A percentile compares a stretch with the other conserved stretches of the same genome.
These are phyloP conservation scores for Rissa tridactyla DNA, from an alignment of 2,113 vertebrate genomes.

Conservation along the genomic window DNA sequence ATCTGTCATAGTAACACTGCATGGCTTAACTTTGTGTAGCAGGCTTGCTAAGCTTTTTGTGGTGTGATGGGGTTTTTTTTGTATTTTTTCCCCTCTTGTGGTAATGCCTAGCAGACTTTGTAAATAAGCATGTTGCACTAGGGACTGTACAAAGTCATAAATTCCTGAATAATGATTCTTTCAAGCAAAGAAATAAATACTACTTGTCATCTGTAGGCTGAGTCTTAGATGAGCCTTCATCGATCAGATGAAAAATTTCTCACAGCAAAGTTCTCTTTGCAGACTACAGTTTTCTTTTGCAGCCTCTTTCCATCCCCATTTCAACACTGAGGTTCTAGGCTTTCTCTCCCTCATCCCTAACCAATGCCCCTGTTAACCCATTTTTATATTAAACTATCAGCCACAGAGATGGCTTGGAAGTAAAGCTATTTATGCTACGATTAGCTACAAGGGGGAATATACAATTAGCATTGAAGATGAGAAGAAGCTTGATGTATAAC, in stretches of 20 bases:
- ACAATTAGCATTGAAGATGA: neutral
- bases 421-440: neutral
- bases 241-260: neutral
- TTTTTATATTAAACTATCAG: neutral
- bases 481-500: neutral
- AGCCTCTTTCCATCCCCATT: neutral
- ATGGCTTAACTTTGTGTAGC: neutral
- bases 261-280: neutral
- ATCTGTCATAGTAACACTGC: neutral
- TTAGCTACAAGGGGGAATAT: neutral
- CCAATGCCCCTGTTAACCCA: neutral
- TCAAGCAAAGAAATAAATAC: neutral
- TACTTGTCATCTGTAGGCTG: neutral
- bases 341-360: neutral
- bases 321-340: neutral
- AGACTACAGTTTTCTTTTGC: neutral
- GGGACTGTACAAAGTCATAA: neutral
- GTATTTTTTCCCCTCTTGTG: neutral
- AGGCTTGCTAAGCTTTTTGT: neutral
- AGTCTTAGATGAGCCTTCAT: neutral
- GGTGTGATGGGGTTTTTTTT: neutral
- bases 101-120: neutral
- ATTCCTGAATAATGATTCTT: neutral
- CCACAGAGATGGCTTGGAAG: neutral
- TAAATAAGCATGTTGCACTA: neutral